Conservation (phyloP, 2,797 vertebrate genomes). For the Morelia viridis region DNA sequence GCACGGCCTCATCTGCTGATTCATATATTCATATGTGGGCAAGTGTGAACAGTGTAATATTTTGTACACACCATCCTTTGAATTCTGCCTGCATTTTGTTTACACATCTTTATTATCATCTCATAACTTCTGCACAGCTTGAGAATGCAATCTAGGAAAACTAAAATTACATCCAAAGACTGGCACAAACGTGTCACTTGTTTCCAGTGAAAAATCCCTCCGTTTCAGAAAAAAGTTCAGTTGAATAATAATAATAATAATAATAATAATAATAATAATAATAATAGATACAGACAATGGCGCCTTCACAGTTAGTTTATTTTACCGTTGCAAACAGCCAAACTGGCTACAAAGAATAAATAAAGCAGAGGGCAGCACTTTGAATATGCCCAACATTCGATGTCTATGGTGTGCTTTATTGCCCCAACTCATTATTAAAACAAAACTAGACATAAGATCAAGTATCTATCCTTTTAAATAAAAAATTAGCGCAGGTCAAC, state of each 20-base stretch:
- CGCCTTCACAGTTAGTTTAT: conserved; percentile 52
- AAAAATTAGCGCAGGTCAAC: conserved; percentile 43
- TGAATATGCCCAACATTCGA: conserved; percentile 26
- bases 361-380: conserved; percentile 39
- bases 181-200: background rate
- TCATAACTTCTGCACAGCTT: fast-evolving
- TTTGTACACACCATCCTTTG: background rate
- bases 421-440: conserved; percentile 28
- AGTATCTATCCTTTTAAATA: conserved; percentile 50
- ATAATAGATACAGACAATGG: background rate
- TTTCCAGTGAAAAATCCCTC: background rate
- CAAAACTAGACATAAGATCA: conserved; percentile 26
- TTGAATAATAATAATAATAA: background rate
- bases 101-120: background rate
- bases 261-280: background rate
- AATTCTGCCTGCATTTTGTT: background rate
- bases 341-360: conserved; percentile 47
- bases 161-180: background rate
- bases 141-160: fast-evolving
- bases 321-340: conserved; percentile 58
- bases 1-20: no score
- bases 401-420: conserved; percentile 23
- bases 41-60: background rate
- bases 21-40: background rate
- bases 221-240: background rate